Percentiles rank a stretch among this genome's conserved stretches.
These are phyloP conservation scores for Heteromyza rotundicornis DNA, from an alignment of 2,888 invertebrate species.

Conservation along the genomic window DNA sequence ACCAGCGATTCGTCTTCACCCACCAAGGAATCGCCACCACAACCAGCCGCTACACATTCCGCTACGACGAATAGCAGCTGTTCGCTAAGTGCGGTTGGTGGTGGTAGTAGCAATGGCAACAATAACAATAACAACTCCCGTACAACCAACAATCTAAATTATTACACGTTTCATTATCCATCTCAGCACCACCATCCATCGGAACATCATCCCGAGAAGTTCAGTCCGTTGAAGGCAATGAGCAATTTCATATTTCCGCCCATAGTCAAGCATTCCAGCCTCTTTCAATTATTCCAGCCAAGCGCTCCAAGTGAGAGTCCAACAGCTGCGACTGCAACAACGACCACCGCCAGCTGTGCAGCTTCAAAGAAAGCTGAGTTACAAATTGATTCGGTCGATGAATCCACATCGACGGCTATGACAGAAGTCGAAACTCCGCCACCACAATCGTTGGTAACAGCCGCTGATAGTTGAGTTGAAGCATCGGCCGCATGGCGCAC, in stretches of 20 bases:
- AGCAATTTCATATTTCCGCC: constrained; percentile 61
- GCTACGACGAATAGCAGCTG: constrained; percentile 20
- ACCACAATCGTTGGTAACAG: not conserved
- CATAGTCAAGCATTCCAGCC: constrained; percentile 58
- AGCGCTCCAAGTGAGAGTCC: constrained; percentile 21
- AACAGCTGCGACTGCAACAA: constrained; percentile 14
- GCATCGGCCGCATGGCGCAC: not conserved
- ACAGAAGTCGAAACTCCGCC: not conserved
- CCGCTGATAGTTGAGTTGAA: constrained; percentile 2
- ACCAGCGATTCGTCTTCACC: constrained; percentile 32
- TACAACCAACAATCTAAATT: constrained; percentile 17
- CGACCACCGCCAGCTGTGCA: constrained; percentile 8
- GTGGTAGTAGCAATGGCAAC: constrained; percentile 4
- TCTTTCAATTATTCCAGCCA: constrained; percentile 58
- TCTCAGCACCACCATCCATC: constrained; percentile 26
- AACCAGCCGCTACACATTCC: not conserved
- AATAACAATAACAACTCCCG: constrained; percentile 29
- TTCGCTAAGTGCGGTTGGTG: constrained; percentile 18
- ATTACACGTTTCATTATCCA: constrained; percentile 1
- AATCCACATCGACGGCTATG: not conserved
- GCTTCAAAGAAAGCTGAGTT: not conserved
- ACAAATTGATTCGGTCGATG: not conserved
- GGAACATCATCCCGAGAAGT: constrained; percentile 51
- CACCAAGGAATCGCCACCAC: constrained; percentile 1
- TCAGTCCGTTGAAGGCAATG: constrained; percentile 63